Percentiles rank a stretch among this genome's conserved stretches.
phyloP scores from a whole-genome alignment of 1,140 invertebrate species.

The Tribolium castaneum region DNA sequence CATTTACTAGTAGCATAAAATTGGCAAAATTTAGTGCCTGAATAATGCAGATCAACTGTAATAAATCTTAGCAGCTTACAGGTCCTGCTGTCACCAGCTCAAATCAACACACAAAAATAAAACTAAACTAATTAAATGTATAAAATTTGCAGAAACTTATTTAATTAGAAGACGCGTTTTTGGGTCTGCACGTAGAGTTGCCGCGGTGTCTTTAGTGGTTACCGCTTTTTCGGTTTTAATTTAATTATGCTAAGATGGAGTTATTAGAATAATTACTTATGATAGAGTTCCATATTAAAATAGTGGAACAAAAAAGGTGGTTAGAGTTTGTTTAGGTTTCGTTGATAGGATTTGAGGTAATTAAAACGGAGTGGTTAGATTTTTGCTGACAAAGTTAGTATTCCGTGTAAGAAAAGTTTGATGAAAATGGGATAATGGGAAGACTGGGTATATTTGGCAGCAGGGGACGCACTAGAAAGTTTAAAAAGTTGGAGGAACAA shows the following conservation, averaged over 20 bases:
- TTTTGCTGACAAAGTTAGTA: constrained; percentile 1
- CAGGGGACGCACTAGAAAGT: neutral
- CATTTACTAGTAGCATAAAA: too few species aligned
- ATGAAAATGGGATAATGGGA: neutral
- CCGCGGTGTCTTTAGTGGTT: neutral
- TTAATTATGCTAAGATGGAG: neutral
- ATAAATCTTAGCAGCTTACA: too few species aligned
- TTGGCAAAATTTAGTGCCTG: too few species aligned
- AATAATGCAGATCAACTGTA: too few species aligned
- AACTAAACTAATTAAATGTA: too few species aligned
- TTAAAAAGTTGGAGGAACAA: constrained; percentile 30
- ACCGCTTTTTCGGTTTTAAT: neutral
- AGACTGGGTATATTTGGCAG: neutral
- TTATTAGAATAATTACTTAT: neutral
- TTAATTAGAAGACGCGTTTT: too few species aligned
- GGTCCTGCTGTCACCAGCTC: too few species aligned
- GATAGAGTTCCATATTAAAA: neutral
- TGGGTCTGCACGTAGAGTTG: too few species aligned
- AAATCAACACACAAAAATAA: too few species aligned
- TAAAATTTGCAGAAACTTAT: too few species aligned
- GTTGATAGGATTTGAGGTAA: constrained; percentile 1
- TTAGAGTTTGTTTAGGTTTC: neutral
- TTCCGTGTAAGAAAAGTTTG: neutral
- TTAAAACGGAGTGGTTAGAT: constrained; percentile 15
- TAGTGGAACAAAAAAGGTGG: neutral